Evolutionary conservation across 2,797 vertebrate genomes (phyloP), one percentile per base, ranked within the genome.

Genomic region (Dendrocincla fuliginosa): DNA sequence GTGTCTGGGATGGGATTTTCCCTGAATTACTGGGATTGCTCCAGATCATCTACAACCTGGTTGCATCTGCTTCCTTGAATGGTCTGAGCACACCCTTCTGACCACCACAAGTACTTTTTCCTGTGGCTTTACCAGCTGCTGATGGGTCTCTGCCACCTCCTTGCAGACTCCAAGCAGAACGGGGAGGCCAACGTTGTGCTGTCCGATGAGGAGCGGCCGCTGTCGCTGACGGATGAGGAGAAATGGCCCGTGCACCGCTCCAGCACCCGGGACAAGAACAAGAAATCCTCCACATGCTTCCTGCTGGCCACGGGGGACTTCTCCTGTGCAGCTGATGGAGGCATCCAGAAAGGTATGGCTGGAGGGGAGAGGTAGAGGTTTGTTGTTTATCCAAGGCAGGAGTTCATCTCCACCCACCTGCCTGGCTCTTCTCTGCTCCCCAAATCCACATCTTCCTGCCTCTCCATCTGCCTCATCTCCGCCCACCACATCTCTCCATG

Each of bases 91-190:
- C 16, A 16, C 59, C 18, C 32, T 70, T 35, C 47, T 7, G 52
- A 18, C 25, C 55, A 1, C 50, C 30, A 60, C 4, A 16, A 50
- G 53, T 53, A 1, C 28, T 9, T 50, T 2, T 0, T 16, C 18
- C 83, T 1, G 4, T 2, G 46, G 16, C 3, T 81, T 42, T 56
- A 2, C 0, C 2, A 4, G 8, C 60, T 44, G 47, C 75, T 96
- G 60, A 80, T 1, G 75, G 44, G 7, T 57, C 68, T 68, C 9
- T 91, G 84, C 28, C 15, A 1, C 71, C 41, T 67, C 70, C 84
- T 44, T 73, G 75, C 97, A 99, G 99, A 99, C 97, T 99, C 99
- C 65, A 99, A 99, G 97, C 99, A 99, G 98, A 99, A 99, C 0
- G 99, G 99, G 0, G 99, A 99, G 75, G 99, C 99, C 95, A 99